Conservation (phyloP, 2,797 vertebrate genomes). For the Rhinatrema bivittatum region DNA sequence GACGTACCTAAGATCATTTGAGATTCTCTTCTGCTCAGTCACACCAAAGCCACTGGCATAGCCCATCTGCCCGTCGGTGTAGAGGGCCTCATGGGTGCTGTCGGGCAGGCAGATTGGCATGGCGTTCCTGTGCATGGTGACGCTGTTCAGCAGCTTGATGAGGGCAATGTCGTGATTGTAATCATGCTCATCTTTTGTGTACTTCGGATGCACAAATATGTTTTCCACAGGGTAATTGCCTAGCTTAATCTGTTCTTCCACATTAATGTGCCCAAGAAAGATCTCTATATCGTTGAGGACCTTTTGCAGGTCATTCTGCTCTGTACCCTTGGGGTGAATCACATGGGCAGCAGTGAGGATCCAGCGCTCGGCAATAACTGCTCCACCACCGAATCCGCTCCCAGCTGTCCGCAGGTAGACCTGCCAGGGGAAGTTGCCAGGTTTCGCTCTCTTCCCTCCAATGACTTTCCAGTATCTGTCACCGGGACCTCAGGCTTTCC, state of each 20-base stretch:
- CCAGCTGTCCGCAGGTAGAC: conserved; percentile 26
- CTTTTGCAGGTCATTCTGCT: fast-evolving
- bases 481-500: conserved; percentile 44
- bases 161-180: conserved; percentile 58
- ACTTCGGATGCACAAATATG: conserved; percentile 48
- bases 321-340: conserved; percentile 29
- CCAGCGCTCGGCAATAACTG: conserved; percentile 56
- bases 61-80: conserved; percentile 27
- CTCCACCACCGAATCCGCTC: conserved; percentile 43
- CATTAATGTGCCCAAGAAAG: conserved; percentile 52
- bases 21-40: conserved; percentile 31
- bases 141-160: conserved; percentile 46
- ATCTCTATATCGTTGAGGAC: conserved; percentile 8
- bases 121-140: conserved; percentile 43
- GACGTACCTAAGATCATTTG: conserved; percentile 37
- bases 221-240: conserved; percentile 36
- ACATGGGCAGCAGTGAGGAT: conserved; percentile 62
- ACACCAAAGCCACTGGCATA: conserved; percentile 62
- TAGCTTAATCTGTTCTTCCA: conserved; percentile 1
- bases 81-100: conserved; percentile 24
- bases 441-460: conserved; percentile 25
- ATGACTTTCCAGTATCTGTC: conserved; percentile 33
- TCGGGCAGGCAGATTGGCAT: conserved; percentile 64
- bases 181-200: conserved; percentile 28
- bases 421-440: conserved; percentile 64